Conservation (phyloP, 1,140 invertebrate genomes). For the Himalopsyche phryganea region DNA sequence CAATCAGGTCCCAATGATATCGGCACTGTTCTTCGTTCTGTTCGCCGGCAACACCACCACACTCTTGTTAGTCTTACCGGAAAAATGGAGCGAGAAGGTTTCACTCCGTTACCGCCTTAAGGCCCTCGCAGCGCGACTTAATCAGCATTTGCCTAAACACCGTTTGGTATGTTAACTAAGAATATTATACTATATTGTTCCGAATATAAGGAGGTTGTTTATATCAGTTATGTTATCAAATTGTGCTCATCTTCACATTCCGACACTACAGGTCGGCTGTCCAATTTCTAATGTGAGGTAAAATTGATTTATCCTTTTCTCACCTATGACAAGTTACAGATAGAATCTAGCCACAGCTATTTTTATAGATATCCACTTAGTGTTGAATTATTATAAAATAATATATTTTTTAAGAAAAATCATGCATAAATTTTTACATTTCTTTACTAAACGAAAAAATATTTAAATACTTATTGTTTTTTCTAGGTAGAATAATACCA, state of each 20-base stretch:
- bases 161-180: slow-evolving; percentile 17
- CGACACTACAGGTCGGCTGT: too few relatives aligned
- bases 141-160: slow-evolving; percentile 18
- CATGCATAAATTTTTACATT: too few relatives aligned
- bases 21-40: slow-evolving; percentile 78
- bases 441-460: too few relatives aligned
- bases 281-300: too few relatives aligned
- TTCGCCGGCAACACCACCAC: slow-evolving; percentile 89
- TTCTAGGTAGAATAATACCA: too few relatives aligned
- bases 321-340: neutral
- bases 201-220: neutral
- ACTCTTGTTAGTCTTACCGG: slow-evolving; percentile 72
- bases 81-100: slow-evolving; percentile 75
- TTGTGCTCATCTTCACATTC: neutral
- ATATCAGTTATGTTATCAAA: neutral
- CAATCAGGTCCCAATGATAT: slow-evolving; percentile 62
- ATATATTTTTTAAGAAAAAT: too few relatives aligned
- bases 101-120: slow-evolving; percentile 49
- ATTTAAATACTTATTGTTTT: too few relatives aligned
- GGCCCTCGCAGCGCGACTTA: slow-evolving; percentile 47
- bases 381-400: too few relatives aligned
- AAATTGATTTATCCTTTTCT: neutral
- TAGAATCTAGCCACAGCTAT: neutral
- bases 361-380: too few relatives aligned
- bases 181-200: neutral